Conservation (phyloP, 2,113 vertebrate genomes). For the Pseudorasbora parva region DNA sequence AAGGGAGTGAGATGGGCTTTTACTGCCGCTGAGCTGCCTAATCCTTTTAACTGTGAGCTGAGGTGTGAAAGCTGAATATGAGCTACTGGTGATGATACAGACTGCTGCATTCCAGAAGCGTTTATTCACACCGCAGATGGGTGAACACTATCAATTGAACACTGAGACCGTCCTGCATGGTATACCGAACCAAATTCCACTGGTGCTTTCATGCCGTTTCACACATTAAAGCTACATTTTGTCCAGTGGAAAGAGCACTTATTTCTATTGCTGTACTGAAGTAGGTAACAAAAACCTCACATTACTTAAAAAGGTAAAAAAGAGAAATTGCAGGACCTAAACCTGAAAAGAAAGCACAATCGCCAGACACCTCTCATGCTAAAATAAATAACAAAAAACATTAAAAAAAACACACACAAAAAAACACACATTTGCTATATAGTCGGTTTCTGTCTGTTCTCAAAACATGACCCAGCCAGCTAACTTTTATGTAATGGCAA, state of each 20-base stretch:
- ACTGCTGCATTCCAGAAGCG: neutral
- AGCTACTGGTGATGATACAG: slow-evolving; percentile 31
- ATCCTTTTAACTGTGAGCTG: slow-evolving; percentile 37
- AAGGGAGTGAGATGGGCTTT: slow-evolving; percentile 22
- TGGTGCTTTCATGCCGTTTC: neutral
- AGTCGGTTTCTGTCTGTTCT: slow-evolving; percentile 22
- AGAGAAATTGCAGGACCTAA: neutral
- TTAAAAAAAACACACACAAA: too few species aligned
- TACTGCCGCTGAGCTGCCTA: slow-evolving; percentile 17
- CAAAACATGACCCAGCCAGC: neutral
- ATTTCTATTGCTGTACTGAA: neutral
- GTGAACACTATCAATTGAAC: neutral
- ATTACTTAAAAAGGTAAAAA: neutral
- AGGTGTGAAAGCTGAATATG: slow-evolving; percentile 40
- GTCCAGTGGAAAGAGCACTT: neutral
- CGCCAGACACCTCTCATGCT: neutral
- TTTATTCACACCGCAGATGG: slow-evolving; percentile 13
- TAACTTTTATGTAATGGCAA: neutral
- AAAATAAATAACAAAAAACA: slow-evolving; percentile 21
- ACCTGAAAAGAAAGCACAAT: neutral
- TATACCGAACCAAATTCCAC: neutral
- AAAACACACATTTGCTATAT: slow-evolving; percentile 9
- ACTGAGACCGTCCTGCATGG: neutral
- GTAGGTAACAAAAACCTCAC: neutral
- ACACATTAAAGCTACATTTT: neutral